These are phyloP conservation scores for Poecilia wingei DNA, from an alignment of 2,797 vertebrate species.

Conservation along the genomic window DNA sequence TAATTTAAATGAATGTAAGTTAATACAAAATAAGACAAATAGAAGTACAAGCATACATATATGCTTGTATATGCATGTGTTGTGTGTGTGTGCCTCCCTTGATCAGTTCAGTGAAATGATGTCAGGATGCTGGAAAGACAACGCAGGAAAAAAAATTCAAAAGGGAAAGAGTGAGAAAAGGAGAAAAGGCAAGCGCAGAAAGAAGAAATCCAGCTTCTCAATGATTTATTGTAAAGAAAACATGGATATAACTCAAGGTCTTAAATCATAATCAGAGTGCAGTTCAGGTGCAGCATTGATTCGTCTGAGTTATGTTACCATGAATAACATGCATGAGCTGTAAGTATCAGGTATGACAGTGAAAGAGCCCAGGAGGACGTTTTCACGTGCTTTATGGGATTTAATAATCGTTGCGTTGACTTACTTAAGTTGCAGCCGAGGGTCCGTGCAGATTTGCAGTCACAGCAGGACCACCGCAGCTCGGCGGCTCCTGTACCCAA, in stretches of 20 bases:
- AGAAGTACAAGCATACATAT: not conserved
- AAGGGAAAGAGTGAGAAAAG: not conserved
- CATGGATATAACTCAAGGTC: conserved; percentile 15
- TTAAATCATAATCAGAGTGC: conserved; percentile 44
- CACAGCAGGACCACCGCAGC: conserved; percentile 36
- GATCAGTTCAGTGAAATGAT: conserved; percentile 23
- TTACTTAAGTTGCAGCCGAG: conserved; percentile 39
- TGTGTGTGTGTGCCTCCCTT: conserved; percentile 16
- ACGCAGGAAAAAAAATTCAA: not conserved
- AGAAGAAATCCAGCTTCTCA: conserved; percentile 1
- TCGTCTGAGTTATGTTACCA: conserved; percentile 12
- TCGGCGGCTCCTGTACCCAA: conserved; percentile 29
- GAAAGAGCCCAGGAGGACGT: conserved; percentile 25
- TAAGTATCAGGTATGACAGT: conserved; percentile 38
- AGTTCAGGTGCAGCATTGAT: conserved; percentile 11
- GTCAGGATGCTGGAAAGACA: not conserved
- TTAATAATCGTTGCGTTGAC: conserved; percentile 43
- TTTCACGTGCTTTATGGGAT: conserved; percentile 46
- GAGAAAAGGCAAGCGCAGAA: not conserved
- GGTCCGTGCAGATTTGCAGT: conserved; percentile 14
- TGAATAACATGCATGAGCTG: conserved; percentile 17
- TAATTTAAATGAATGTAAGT: too few relatives aligned
- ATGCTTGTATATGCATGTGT: not conserved
- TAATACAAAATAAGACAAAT: too few relatives aligned
- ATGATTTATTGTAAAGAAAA: conserved; percentile 17